Evolutionary conservation across 2,113 vertebrate species (phyloP), one percentile per base, ranked within the genome.

Genomic region (Caretta caretta): DNA sequence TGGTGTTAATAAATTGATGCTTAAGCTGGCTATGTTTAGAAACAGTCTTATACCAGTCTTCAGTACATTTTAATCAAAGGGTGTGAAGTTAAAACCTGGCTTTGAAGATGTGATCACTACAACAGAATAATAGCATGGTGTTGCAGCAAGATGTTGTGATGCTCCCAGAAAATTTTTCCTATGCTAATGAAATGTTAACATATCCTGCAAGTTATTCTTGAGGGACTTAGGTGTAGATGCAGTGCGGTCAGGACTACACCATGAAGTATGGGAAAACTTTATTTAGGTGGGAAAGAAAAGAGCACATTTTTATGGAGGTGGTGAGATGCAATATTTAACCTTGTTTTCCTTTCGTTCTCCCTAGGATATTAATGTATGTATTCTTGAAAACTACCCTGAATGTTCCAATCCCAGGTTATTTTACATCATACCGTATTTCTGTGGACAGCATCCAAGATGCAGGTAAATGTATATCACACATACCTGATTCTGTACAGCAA

Each of bases 401-500:
- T 99, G 99, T 97, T 99, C 99, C 95, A 99, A 99, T 96, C 99
- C 99, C 94, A 98, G 98, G 79, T 98, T 99, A 85, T 99, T 99
- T 98, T 99, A 99, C 98, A 99, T 99, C 96, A 99, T 99, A 75
- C 99, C 99, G 0, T 99, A 99, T 93, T 99, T 99, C 98, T 99
- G 99, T 97, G 99, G 99, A 97, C 99, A 99, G 94, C 99, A 99
- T 97, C 99, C 99, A 93, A 99, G 99, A 97, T 99, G 99, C 99
- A 99, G 99, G 99, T 99, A 98, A 97, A 72, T 90, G 88, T 35
- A 48, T 51, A 31, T 27, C 84, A 83, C 17, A 10, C 24, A 56
- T 24, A 46, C 38, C 72, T 76, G 24, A 48, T 65, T 86, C 82
- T 93, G 53, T 88, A 96, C 53, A 90, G 72, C 35, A 48, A 14